Percentiles rank a stretch among this genome's conserved stretches.
Evolutionary conservation across 2,888 invertebrate species (phyloP).

Genomic region (Tetragonisca angustula): DNA sequence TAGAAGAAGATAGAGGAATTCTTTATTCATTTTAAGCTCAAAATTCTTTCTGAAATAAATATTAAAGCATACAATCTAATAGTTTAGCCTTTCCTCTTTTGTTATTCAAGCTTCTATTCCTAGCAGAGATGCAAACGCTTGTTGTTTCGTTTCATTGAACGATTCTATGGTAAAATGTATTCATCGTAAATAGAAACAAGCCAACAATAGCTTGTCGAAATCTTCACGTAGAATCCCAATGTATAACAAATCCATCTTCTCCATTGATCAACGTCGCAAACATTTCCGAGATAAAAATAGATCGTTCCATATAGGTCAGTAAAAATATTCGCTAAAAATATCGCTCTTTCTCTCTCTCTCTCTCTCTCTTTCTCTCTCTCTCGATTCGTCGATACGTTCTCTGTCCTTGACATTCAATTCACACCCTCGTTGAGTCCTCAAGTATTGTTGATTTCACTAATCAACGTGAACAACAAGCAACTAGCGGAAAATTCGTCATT

Average conservation of each 20-base stretch:
- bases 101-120: background rate
- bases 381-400: background rate
- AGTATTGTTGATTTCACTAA: background rate
- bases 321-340: slow-evolving; percentile 17
- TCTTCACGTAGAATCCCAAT: background rate
- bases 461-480: background rate
- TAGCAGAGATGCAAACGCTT: background rate
- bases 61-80: too few species aligned
- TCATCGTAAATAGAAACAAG: background rate
- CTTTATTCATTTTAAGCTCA: background rate
- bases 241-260: background rate
- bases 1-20: background rate
- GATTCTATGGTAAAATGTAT: background rate
- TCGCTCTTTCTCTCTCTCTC: background rate
- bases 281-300: background rate
- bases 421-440: background rate
- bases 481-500: background rate
- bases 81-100: background rate
- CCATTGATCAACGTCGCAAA: background rate
- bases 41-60: background rate
- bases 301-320: background rate
- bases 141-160: background rate
- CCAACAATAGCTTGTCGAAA: background rate
- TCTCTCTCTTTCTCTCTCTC: background rate
- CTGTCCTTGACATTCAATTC: slow-evolving; percentile 6